Conservation (phyloP, 2,797 vertebrate species). For the Crax fasciolata region DNA sequence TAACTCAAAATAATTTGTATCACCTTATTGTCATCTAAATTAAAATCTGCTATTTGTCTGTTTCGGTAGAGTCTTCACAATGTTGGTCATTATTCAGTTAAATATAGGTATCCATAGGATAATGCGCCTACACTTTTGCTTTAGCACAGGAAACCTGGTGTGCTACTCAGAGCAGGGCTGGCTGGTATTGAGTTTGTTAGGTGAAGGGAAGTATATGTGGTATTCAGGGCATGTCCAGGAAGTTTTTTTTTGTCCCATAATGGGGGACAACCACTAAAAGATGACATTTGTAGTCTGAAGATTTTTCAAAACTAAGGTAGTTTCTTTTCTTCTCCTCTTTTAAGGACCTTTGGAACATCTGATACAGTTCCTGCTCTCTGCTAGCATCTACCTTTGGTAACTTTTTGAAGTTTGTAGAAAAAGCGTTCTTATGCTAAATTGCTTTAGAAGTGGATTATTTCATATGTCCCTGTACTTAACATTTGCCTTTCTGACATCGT, state of each 20-base stretch:
- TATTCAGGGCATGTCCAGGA: neutral
- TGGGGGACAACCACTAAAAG: neutral
- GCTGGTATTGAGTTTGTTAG: neutral
- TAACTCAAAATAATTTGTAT: neutral
- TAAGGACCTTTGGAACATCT: neutral
- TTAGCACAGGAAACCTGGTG: neutral
- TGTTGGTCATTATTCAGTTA: conserved; percentile 5
- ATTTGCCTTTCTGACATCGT: neutral
- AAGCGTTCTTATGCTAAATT: neutral
- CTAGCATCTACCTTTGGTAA: neutral
- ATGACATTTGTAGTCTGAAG: neutral
- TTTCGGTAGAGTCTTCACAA: neutral
- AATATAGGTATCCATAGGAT: neutral
- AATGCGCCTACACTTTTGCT: neutral
- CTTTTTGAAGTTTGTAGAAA: neutral
- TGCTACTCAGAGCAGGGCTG: neutral
- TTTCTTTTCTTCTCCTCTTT: neutral
- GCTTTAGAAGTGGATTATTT: neutral
- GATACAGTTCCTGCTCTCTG: neutral
- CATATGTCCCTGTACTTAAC: neutral
- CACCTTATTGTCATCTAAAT: conserved; percentile 39
- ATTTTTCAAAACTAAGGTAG: neutral
- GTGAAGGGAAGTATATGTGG: neutral
- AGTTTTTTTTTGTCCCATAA: neutral
- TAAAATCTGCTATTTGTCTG: neutral